Evolutionary conservation across 2,888 invertebrate species (phyloP).

Genomic region (Periphyllus acericola): DNA sequence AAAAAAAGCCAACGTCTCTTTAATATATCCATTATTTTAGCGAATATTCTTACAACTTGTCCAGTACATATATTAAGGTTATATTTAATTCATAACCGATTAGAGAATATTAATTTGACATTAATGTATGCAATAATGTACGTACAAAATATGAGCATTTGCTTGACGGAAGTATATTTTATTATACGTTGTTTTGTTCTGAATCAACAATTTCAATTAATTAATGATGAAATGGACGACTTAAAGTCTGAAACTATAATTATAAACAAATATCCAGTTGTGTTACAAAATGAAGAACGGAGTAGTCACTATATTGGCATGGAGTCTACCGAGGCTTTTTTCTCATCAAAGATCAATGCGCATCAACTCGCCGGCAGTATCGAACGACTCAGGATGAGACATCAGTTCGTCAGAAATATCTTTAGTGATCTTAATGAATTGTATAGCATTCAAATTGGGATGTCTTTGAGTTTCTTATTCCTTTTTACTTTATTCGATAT

Average conservation of each 20-base stretch:
- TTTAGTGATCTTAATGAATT: conserved; percentile 14
- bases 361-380: background rate
- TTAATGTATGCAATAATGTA: conserved; percentile 56
- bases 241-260: background rate
- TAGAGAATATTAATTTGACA: background rate
- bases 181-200: conserved; percentile 28
- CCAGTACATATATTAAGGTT: conserved; percentile 5
- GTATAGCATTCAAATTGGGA: conserved; percentile 5
- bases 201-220: conserved; percentile 13
- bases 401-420: conserved; percentile 1
- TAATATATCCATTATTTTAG: background rate
- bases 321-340: background rate
- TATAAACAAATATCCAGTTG: conserved; percentile 11
- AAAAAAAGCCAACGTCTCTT: background rate
- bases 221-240: conserved; percentile 28
- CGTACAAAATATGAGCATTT: conserved; percentile 57
- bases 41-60: background rate
- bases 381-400: conserved; percentile 28
- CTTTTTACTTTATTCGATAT: conserved; percentile 20
- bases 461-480: conserved; percentile 15
- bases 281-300: background rate
- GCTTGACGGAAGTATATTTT: conserved; percentile 56
- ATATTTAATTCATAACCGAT: background rate
- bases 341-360: background rate
- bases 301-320: no score